Evolutionary conservation across 1,140 invertebrate genomes (phyloP).

Genomic region (Euschistus heros): DNA sequence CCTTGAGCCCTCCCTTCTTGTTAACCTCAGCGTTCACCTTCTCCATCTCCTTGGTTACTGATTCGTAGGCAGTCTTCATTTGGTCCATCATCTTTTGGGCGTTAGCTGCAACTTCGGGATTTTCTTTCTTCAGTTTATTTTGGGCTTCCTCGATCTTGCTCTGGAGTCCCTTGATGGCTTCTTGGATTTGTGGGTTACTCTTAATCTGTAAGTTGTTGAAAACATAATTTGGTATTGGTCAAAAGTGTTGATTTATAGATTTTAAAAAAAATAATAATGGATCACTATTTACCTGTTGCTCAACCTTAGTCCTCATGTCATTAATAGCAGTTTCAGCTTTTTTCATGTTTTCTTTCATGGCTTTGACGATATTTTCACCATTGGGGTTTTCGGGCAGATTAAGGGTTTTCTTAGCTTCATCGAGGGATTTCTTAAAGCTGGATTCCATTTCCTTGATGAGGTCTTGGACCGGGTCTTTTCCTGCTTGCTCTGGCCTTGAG

Average conservation of each 20-base stretch:
- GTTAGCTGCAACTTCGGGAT: constrained; percentile 20
- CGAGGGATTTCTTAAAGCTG: neutral
- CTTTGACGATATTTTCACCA: constrained; percentile 16
- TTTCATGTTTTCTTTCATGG: neutral
- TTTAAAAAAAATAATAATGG: neutral
- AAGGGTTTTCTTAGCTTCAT: constrained; percentile 12
- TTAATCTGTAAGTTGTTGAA: constrained; percentile 13
- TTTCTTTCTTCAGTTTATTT: constrained; percentile 21
- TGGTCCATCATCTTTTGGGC: constrained; percentile 18
- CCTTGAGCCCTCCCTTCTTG: constrained; percentile 23
- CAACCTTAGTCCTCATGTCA: constrained; percentile 15
- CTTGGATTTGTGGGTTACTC: constrained; percentile 12
- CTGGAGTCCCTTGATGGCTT: constrained; percentile 6
- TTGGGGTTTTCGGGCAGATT: constrained; percentile 13
- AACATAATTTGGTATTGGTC: neutral
- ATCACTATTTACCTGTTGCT: constrained; percentile 9
- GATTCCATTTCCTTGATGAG: neutral
- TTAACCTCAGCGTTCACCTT: constrained; percentile 17
- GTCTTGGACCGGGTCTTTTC: neutral
- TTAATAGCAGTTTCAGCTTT: constrained; percentile 3
- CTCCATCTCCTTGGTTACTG: constrained; percentile 14
- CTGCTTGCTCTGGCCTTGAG: neutral
- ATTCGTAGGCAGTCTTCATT: constrained; percentile 11
- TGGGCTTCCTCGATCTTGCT: constrained; percentile 15
- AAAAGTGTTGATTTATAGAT: neutral